Evolutionary conservation across 2,888 invertebrate species (phyloP).

Genomic region (Mechanitis mazaeus): DNA sequence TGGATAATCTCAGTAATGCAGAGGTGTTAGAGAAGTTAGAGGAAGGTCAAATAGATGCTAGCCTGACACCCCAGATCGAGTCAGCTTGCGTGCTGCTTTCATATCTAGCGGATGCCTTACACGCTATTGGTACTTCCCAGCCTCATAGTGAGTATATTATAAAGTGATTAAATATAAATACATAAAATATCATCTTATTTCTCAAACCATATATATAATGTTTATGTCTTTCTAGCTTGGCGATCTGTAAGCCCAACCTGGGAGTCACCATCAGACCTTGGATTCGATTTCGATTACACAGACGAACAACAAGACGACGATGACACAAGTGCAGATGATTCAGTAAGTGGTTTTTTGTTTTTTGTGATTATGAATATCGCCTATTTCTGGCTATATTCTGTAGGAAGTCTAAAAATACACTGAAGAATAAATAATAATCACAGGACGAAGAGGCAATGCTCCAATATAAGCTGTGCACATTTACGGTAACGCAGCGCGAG

Average conservation of each 20-base stretch:
- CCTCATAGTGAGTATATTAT: conserved; percentile 57
- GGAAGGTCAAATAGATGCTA: conserved; percentile 60
- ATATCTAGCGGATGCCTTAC: conserved; percentile 85
- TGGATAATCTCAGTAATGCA: conserved; percentile 58
- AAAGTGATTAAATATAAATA: too few species aligned
- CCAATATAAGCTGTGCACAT: conserved; percentile 95
- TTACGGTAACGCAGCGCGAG: conserved; percentile 97
- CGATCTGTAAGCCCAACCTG: conserved; percentile 80
- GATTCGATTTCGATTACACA: conserved; percentile 88
- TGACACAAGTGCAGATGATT: conserved; percentile 94
- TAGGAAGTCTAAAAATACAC: background rate
- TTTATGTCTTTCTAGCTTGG: conserved; percentile 44
- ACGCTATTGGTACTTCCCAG: conserved; percentile 60
- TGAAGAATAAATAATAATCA: background rate
- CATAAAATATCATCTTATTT: too few species aligned
- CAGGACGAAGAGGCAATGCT: conserved; percentile 90
- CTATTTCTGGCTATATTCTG: too few species aligned
- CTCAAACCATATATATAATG: conserved; percentile 35
- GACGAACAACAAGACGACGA: conserved; percentile 94
- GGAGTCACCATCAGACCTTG: conserved; percentile 86
- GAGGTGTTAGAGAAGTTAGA: conserved; percentile 66
- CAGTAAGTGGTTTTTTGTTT: conserved; percentile 60
- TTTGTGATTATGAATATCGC: too few species aligned
- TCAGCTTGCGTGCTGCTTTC: conserved; percentile 90
- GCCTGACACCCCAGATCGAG: conserved; percentile 77